Percentiles rank a stretch among this genome's conserved stretches.
Evolutionary conservation across 2,797 vertebrate genomes (phyloP).

Genomic region (Enteromius mattozi): DNA sequence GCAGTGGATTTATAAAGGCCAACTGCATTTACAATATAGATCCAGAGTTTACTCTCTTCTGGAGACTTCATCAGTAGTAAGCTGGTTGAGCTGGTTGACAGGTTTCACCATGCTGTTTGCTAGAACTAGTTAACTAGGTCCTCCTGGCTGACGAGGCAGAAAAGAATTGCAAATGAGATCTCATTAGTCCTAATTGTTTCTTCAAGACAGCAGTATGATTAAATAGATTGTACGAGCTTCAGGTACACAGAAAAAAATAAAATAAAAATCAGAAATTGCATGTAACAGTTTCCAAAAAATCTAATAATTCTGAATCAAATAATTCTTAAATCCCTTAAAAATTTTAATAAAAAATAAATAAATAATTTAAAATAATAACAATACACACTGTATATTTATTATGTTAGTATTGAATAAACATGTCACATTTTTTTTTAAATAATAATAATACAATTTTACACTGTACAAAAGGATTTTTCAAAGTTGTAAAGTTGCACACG

Average conservation of each 20-base stretch:
- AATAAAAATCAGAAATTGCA: background rate
- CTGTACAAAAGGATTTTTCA: too few relatives aligned
- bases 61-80: background rate
- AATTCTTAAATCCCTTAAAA: too few relatives aligned
- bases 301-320: background rate
- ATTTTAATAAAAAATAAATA: too few relatives aligned
- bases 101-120: background rate
- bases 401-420: too few relatives aligned
- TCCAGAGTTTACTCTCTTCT: background rate
- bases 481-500: too few relatives aligned
- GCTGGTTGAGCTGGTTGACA: background rate
- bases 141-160: background rate
- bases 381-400: too few relatives aligned
- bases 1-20: conserved; percentile 14
- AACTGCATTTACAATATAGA: background rate
- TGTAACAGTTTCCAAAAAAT: background rate
- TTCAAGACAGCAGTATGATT: background rate
- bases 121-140: background rate
- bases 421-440: too few relatives aligned
- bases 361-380: too few relatives aligned
- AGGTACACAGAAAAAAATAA: background rate
- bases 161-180: conserved; percentile 6
- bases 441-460: too few relatives aligned
- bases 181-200: conserved; percentile 14
- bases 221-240: conserved; percentile 1